A percentile compares a stretch with the other conserved stretches of the same genome.
Conservation (phyloP, 2,888 invertebrate species). For the Napeogenes inachia region DNA sequence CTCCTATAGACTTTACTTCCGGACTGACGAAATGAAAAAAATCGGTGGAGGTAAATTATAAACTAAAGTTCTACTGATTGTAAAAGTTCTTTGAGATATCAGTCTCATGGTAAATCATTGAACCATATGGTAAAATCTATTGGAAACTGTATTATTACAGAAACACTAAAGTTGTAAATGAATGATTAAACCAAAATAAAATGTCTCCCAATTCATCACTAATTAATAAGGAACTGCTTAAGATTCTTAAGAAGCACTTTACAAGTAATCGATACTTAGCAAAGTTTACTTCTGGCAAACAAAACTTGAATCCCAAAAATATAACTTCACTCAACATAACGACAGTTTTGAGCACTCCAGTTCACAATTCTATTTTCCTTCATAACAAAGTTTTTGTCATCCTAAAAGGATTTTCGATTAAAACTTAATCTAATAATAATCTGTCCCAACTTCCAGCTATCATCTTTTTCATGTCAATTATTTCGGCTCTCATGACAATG, state of each 20-base stretch:
- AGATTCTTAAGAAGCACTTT: neutral
- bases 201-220: neutral
- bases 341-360: neutral
- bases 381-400: neutral
- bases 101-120: neutral
- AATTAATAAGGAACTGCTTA: neutral
- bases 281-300: neutral
- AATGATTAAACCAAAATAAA: too few species aligned
- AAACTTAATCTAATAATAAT: too few species aligned
- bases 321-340: neutral
- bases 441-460: too few species aligned
- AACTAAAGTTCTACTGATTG: neutral
- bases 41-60: conserved; percentile 58
- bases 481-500: too few species aligned
- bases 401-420: too few species aligned
- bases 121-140: too few species aligned
- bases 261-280: neutral
- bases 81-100: neutral
- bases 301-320: neutral
- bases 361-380: neutral
- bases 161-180: too few species aligned
- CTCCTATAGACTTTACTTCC: conserved; percentile 61
- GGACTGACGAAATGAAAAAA: conserved; percentile 61
- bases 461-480: too few species aligned
- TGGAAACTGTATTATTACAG: too few species aligned